phyloP scores from a whole-genome alignment of 1,140 invertebrate genomes.

The Ceratina calcarata region DNA sequence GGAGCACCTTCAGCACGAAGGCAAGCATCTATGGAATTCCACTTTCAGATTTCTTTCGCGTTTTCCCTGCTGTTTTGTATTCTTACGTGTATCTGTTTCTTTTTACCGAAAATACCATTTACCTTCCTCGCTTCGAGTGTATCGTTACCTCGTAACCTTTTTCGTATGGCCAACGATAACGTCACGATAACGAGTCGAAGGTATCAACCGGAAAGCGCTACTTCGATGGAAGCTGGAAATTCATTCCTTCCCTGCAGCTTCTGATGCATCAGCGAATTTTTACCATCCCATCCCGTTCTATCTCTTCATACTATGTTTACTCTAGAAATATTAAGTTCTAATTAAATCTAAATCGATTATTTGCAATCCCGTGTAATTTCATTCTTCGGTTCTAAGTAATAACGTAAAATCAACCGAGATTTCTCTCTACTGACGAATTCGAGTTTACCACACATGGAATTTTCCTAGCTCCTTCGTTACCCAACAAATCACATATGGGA shows the following conservation, averaged over 20 bases:
- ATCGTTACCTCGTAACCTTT: constrained; percentile 25
- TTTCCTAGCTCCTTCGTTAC: background rate
- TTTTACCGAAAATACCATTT: constrained; percentile 25
- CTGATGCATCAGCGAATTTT: background rate
- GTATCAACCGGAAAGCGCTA: constrained; percentile 10
- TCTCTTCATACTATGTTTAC: too few species aligned
- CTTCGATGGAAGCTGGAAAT: background rate
- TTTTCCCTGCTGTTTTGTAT: background rate
- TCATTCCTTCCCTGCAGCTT: background rate
- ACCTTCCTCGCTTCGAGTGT: background rate
- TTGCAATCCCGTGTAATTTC: too few species aligned
- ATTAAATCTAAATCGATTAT: too few species aligned
- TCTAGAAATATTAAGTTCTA: too few species aligned
- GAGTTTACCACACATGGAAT: background rate
- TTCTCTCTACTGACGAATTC: too few species aligned
- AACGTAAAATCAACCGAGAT: too few species aligned
- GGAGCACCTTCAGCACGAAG: background rate
- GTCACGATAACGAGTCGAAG: constrained; percentile 30
- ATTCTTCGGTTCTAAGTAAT: too few species aligned
- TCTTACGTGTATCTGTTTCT: constrained; percentile 18
- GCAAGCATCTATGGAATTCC: background rate
- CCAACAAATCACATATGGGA: constrained; percentile 16
- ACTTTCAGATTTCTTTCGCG: constrained; percentile 25
- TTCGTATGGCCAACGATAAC: constrained; percentile 14
- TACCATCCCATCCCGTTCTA: too few species aligned